phyloP scores from a whole-genome alignment of 2,113 vertebrate genomes.

The Colossoma macropomum region DNA sequence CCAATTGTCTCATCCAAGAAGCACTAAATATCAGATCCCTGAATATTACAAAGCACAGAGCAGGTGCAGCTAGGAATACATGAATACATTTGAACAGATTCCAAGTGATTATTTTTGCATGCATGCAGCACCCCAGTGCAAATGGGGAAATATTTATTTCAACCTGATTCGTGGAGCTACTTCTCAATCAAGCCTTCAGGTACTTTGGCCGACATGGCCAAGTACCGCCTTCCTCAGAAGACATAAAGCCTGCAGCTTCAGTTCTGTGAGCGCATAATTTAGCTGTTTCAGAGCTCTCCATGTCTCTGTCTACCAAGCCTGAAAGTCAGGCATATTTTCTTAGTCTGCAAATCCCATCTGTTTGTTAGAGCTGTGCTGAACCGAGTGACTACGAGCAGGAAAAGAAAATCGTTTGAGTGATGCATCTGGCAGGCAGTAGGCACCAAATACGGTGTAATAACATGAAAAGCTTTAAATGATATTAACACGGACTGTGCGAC shows the following conservation, averaged over 20 bases:
- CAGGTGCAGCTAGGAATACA: slow-evolving; percentile 39
- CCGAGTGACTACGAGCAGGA: slow-evolving; percentile 3
- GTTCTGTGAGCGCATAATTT: neutral
- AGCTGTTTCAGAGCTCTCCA: slow-evolving; percentile 15
- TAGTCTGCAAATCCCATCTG: slow-evolving; percentile 32
- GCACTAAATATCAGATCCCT: slow-evolving; percentile 13
- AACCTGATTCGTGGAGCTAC: slow-evolving; percentile 1
- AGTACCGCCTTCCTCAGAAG: neutral
- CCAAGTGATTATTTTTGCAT: slow-evolving; percentile 29
- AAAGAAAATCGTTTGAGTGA: neutral
- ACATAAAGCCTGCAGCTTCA: slow-evolving; percentile 18
- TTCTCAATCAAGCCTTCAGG: slow-evolving; percentile 17
- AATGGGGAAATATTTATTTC: slow-evolving; percentile 2
- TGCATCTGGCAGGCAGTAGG: slow-evolving; percentile 23
- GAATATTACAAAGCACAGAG: slow-evolving; percentile 34
- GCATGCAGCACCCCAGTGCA: neutral
- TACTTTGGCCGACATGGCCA: neutral
- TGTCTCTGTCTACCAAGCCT: slow-evolving; percentile 15
- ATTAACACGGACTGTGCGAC: slow-evolving; percentile 17
- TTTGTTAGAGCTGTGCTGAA: slow-evolving; percentile 13
- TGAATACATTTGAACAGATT: slow-evolving; percentile 29
- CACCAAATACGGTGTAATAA: slow-evolving; percentile 10
- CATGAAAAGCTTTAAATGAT: slow-evolving; percentile 10
- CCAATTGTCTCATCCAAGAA: neutral
- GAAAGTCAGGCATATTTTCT: slow-evolving; percentile 22